Base-by-base conservation (phyloP, 2,888 invertebrate species). In the Tiphia femorata region DNA sequence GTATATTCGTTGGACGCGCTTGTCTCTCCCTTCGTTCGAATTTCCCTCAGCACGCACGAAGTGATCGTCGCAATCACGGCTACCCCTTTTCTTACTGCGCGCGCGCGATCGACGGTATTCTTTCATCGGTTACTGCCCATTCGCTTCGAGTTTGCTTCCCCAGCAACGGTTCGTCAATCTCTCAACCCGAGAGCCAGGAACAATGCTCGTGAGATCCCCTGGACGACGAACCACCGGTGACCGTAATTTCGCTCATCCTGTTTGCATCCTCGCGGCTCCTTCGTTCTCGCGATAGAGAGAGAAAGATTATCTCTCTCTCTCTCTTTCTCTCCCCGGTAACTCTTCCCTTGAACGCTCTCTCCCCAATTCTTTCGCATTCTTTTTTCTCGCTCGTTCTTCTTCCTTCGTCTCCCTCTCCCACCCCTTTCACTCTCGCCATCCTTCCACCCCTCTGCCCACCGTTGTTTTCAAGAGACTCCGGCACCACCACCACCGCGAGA, bases 221-320 rank as follows among this genome's bases (percentile, higher is more conserved):
- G 54, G 64, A 43, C 53, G 68, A 60, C 58, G 58, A 62, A 62
- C 50, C 57, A 55, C 55, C 64, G 52, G 65, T 49, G 29, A 14
- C 38, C n/a, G 48, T 59, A 64, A 64, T 70, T 70, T 63, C 58
- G 49, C 46, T 47, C 59, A 50, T 58, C 57, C 61, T 59, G 56
- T 54, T 50, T 44, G 51, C 44, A 46, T 49, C 58, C 29, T 46
- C 58, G 51, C 30, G 55, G 48, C 30, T 49, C 40, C 6, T 6
- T n/a, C n/a, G n/a, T n/a, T n/a, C n/a, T n/a, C n/a, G n/a, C n/a
- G n/a, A n/a, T n/a, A n/a, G n/a, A n/a, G n/a, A n/a, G n/a, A n/a
- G n/a, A n/a, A n/a, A n/a, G n/a, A n/a, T n/a, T n/a, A n/a, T n/a
- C n/a, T n/a, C n/a, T n/a, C n/a, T n/a, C n/a, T n/a, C n/a, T n/a